These are phyloP conservation scores for Ifrita kowaldi DNA, from an alignment of 2,113 vertebrate genomes.

Conservation along the genomic window DNA sequence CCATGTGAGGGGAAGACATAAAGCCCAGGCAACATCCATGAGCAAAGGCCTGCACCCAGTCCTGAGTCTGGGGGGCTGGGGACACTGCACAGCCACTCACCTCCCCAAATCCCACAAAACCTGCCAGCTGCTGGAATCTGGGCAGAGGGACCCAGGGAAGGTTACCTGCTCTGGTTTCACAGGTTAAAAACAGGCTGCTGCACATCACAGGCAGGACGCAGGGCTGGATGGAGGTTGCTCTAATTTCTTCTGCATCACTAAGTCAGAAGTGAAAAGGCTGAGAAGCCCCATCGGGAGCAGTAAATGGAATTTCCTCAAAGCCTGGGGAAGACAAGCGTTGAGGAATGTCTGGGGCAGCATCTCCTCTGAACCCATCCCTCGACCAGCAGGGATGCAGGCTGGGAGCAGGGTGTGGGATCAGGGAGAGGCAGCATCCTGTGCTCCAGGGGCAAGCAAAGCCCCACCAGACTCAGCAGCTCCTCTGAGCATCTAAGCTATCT, in stretches of 20 bases:
- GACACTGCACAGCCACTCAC: not conserved
- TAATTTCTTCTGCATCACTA: not conserved
- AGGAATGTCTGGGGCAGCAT: not conserved
- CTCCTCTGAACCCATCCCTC: not conserved
- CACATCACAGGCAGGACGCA: not conserved
- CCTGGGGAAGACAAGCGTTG: not conserved
- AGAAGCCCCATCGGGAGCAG: not conserved
- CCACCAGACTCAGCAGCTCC: not conserved
- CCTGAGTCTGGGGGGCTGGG: not conserved
- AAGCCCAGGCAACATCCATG: not conserved
- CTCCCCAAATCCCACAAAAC: not conserved
- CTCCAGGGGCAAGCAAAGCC: not conserved
- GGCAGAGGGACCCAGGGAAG: not conserved
- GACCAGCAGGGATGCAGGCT: not conserved
- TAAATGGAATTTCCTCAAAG: not conserved
- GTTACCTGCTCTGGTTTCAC: not conserved
- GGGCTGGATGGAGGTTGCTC: not conserved
- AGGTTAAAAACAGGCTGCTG: not conserved
- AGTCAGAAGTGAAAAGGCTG: not conserved
- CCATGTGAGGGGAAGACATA: not conserved
- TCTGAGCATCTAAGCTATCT: accelerated
- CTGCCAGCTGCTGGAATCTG: not conserved
- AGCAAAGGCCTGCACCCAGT: not conserved
- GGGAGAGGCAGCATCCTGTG: not conserved
- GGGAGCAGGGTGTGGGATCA: not conserved